A percentile compares a stretch with the other conserved stretches of the same genome.
phyloP scores from a whole-genome alignment of 2,113 vertebrate species.

The Muntiacus reevesi region DNA sequence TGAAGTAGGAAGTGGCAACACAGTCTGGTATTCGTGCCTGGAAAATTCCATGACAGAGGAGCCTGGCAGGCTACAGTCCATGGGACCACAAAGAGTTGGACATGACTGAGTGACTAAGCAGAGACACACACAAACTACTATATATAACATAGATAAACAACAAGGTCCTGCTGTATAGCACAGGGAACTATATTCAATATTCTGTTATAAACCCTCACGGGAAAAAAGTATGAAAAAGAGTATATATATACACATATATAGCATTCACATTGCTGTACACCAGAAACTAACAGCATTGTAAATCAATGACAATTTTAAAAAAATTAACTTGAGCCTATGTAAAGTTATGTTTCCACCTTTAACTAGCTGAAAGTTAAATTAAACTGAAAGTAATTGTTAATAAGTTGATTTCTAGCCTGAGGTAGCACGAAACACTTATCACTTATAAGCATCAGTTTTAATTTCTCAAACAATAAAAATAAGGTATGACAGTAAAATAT shows the following conservation, averaged over 20 bases:
- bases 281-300: not conserved
- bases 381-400: not conserved
- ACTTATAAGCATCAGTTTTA: not conserved
- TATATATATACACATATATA: not conserved
- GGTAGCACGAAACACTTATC: not conserved
- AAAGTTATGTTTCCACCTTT: not conserved
- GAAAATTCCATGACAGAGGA: not conserved
- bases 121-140: not conserved
- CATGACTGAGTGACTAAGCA: not conserved
- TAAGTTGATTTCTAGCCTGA: not conserved
- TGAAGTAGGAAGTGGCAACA: not conserved
- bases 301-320: not conserved
- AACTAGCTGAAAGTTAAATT: not conserved
- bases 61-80: not conserved
- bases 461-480: constrained; percentile 26
- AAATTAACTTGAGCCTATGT: not conserved
- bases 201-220: not conserved
- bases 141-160: not conserved
- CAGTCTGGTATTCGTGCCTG: not conserved
- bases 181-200: not conserved
- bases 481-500: not conserved
- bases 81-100: not conserved
- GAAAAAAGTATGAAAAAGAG: not conserved
- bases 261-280: not conserved
- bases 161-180: not conserved